A percentile compares a stretch with the other conserved stretches of the same genome.
Conservation (phyloP, 2,888 invertebrate species). For the Laspeyria flexula region DNA sequence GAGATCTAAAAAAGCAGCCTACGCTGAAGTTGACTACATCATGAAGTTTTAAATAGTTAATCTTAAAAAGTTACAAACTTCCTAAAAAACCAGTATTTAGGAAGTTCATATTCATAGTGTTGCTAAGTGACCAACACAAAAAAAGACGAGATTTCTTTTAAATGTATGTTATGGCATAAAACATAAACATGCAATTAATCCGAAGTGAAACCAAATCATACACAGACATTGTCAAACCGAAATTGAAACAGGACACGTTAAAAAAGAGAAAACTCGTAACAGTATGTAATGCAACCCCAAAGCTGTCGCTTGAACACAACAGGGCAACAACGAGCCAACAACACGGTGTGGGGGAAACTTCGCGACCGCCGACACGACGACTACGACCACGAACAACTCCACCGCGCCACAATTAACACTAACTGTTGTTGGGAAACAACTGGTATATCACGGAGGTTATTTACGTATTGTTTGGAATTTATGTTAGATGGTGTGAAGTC, state of each 20-base stretch:
- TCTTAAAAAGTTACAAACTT: too few species aligned
- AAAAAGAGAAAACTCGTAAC: conserved; percentile 40
- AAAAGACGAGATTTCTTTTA: too few species aligned
- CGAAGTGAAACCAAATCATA: not conserved
- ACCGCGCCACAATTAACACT: conserved; percentile 25
- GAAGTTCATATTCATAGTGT: too few species aligned
- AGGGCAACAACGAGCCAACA: conserved; percentile 15
- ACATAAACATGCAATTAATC: too few species aligned
- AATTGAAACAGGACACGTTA: conserved; percentile 18
- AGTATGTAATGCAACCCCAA: conserved; percentile 31
- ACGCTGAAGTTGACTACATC: too few species aligned
- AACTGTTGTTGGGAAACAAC: conserved; percentile 14
- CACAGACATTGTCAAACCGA: conserved; percentile 10
- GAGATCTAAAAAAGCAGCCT: too few species aligned
- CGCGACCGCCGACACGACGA: conserved; percentile 27
- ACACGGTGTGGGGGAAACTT: conserved; percentile 40
- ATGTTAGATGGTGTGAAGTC: too few species aligned
- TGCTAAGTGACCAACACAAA: too few species aligned
- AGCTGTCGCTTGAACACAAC: conserved; percentile 16
- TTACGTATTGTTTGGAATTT: not conserved
- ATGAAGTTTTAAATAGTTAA: too few species aligned
- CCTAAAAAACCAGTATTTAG: too few species aligned
- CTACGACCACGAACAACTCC: conserved; percentile 24
- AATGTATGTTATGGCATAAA: too few species aligned
- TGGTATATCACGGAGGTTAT: not conserved